Conservation (phyloP, 2,888 invertebrate species). For the Shargacucullia verbasci region DNA sequence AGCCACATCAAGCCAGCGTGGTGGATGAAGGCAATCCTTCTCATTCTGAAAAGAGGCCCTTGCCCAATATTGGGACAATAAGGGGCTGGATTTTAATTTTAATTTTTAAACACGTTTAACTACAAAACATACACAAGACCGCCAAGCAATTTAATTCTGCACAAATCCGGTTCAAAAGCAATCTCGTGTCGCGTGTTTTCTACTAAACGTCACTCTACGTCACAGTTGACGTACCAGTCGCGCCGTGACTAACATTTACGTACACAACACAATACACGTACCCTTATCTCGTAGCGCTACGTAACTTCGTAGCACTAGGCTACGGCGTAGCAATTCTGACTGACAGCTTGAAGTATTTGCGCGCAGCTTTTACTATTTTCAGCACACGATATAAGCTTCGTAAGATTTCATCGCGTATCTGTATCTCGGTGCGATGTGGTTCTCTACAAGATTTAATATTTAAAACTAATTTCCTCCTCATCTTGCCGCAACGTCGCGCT, state of each 20-base stretch:
- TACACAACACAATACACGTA: background rate
- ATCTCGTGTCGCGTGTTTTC: constrained; percentile 8
- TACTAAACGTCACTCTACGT: constrained; percentile 10
- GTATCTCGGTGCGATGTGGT: no score
- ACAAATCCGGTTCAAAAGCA: constrained; percentile 7
- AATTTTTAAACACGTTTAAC: no score
- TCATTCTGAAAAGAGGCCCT: no score
- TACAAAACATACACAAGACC: background rate
- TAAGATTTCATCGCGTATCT: constrained; percentile 1
- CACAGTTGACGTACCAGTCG: constrained; percentile 2
- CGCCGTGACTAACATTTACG: background rate
- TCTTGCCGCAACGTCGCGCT: constrained; percentile 3
- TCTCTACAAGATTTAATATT: constrained; percentile 29
- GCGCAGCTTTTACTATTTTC: constrained; percentile 9
- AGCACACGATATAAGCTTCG: constrained; percentile 5
- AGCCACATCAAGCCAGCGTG: no score
- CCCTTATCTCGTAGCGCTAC: constrained; percentile 4
- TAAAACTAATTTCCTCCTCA: constrained; percentile 20
- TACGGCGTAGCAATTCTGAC: constrained; percentile 23
- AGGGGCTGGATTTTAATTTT: no score
- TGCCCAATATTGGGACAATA: no score
- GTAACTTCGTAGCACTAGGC: background rate
- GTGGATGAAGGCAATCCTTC: no score
- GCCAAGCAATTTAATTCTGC: constrained; percentile 10
- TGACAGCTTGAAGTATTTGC: background rate